Conservation (phyloP, 2,113 vertebrate species). For the Ptilonorhynchus violaceus region DNA sequence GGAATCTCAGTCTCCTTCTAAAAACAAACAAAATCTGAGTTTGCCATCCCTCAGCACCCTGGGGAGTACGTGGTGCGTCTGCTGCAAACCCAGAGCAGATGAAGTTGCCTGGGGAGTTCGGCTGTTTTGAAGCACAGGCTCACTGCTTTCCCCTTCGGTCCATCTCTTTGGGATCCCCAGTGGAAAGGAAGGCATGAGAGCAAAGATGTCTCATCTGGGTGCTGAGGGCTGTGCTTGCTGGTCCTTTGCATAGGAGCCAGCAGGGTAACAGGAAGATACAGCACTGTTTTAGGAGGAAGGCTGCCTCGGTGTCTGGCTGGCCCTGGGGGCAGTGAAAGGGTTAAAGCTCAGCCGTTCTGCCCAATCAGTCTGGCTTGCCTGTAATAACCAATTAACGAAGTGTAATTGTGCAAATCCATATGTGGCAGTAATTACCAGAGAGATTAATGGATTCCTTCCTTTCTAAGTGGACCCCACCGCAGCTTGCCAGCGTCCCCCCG, state of each 20-base stretch:
- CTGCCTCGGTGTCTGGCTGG: not conserved
- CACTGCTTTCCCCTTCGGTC: not conserved
- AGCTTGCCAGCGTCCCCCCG: not conserved
- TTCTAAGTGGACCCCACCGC: not conserved
- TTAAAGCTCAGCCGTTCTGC: slow-evolving; percentile 27
- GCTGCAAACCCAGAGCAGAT: not conserved
- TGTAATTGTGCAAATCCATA: slow-evolving; percentile 64
- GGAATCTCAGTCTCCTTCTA: not conserved
- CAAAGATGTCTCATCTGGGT: not conserved
- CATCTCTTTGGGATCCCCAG: not conserved
- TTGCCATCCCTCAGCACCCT: not conserved
- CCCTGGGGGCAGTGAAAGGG: not conserved
- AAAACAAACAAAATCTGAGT: slow-evolving; percentile 6
- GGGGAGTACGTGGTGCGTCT: not conserved
- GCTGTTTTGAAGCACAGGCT: not conserved
- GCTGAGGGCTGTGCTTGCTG: not conserved
- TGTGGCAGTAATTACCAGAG: slow-evolving; percentile 59
- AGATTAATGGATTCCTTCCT: slow-evolving; percentile 68
- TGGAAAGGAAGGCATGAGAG: not conserved
- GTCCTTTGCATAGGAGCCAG: not conserved
- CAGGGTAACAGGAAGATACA: not conserved
- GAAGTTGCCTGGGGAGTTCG: not conserved
- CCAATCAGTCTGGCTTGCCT: slow-evolving; percentile 33
- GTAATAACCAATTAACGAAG: slow-evolving; percentile 61
- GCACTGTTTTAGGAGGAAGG: not conserved